Base-by-base conservation (phyloP, 2,888 invertebrate genomes). In the Xanthorhoe designata region DNA sequence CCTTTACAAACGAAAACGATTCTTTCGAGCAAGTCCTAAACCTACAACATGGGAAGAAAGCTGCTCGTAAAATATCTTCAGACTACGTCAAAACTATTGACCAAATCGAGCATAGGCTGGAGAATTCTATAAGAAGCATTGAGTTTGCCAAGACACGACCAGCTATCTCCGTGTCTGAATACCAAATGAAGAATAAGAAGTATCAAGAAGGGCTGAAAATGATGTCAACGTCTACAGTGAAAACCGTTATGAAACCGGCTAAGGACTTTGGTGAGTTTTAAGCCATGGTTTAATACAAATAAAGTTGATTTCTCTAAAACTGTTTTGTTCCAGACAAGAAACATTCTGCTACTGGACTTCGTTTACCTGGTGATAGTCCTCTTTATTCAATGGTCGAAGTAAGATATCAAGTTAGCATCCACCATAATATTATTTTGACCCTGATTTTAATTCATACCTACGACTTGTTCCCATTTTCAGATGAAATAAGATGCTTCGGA, bases 51-150 rank as follows among this genome's bases (percentile, higher is more conserved):
- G 85, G 85, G 1, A 82, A 81, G 66, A 86, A 75, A 64, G 65
- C 84, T 0, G 78, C 78, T 0, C 79, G 89, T 9, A 90, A 90
- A 74, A 84, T 91, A 70, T 91, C 91, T 1, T 84, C 88, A 0
- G 91, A 92, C 66, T 90, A 91, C 66, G 87, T 88, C 0, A 87
- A 83, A 64, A 87, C 88, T 1, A 84, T 90, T 19, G 84, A 86
- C 35, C 79, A 83, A 61, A 81, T 85, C 2, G 81, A 85, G 61
- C 77, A 82, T 2, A 80, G 68, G 49, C 35, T 57, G 1, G 78
- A 83, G 24, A 81, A 66, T 53, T 87, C 91, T 0, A 76, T 91
- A 15, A 71, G 90, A 42, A 86, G 81, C 69, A 71, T 88, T 4
- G 90, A 91, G 64, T 89, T 76, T 64, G 85, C 88, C 0, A 88